A percentile compares a stretch with the other conserved stretches of the same genome.
Evolutionary conservation across 2,888 invertebrate genomes (phyloP).

Genomic region (Ophion slaviceki): DNA sequence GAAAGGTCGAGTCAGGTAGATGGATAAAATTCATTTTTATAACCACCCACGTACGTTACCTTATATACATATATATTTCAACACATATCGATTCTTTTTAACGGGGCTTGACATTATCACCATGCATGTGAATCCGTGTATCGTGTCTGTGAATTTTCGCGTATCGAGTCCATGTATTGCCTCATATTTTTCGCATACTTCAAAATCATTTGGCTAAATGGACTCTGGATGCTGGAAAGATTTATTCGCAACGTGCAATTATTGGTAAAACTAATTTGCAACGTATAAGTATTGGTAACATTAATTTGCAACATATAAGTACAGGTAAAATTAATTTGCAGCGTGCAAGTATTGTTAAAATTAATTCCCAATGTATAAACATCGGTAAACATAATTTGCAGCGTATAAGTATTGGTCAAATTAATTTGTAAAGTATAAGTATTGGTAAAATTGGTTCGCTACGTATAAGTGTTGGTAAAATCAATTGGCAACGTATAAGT

Average conservation of each 20-base stretch:
- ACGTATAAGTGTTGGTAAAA: background rate
- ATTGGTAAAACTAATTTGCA: background rate
- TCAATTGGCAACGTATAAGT: background rate
- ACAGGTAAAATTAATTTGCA: background rate
- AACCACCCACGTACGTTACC: conserved; percentile 37
- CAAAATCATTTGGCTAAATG: too few relatives aligned
- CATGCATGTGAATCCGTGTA: too few relatives aligned
- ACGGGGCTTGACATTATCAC: too few relatives aligned
- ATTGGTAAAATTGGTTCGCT: background rate
- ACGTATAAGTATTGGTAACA: background rate
- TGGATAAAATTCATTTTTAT: conserved; percentile 52
- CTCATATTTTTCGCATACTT: too few relatives aligned
- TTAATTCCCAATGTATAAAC: background rate
- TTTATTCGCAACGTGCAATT: background rate
- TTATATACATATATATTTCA: background rate
- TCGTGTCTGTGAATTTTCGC: too few relatives aligned
- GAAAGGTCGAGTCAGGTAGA: conserved; percentile 56
- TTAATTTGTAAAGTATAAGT: background rate
- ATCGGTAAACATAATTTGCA: background rate
- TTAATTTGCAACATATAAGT: background rate
- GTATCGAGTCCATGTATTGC: too few relatives aligned
- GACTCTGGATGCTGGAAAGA: too few relatives aligned
- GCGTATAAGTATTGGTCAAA: background rate
- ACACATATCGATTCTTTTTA: too few relatives aligned
- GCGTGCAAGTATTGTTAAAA: background rate